phyloP scores from a whole-genome alignment of 2,113 vertebrate species.

The Chauna torquata region DNA sequence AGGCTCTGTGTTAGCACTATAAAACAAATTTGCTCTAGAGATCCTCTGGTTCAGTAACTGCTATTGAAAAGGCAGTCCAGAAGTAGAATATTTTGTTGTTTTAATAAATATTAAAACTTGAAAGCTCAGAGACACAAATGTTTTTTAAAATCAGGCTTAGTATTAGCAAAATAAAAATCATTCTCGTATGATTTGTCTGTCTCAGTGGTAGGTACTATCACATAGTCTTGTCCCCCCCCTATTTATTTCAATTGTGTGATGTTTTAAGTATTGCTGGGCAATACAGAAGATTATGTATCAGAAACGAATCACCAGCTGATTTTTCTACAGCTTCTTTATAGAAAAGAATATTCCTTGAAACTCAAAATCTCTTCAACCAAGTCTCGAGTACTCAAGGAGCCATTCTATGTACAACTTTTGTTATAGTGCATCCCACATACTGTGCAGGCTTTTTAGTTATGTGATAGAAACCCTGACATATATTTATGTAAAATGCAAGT shows the following conservation, averaged over 20 bases:
- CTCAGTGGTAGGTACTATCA: neutral
- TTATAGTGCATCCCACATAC: neutral
- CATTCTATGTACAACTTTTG: neutral
- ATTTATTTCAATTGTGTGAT: neutral
- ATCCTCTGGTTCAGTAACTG: neutral
- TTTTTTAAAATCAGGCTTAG: neutral
- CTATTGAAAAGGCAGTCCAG: neutral
- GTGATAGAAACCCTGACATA: neutral
- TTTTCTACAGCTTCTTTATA: constrained; percentile 9
- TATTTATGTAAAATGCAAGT: neutral
- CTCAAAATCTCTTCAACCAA: neutral
- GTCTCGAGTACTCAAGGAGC: neutral
- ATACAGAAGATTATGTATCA: neutral
- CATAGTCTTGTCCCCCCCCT: neutral
- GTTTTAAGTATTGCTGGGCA: neutral
- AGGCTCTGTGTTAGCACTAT: neutral
- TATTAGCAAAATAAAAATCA: neutral
- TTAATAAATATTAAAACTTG: neutral
- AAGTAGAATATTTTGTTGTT: neutral
- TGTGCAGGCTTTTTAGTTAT: neutral
- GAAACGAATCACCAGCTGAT: constrained; percentile 25
- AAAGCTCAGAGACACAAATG: neutral
- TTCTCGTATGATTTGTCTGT: neutral
- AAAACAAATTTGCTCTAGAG: neutral
- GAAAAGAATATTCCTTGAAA: neutral